Evolutionary conservation across 2,888 invertebrate genomes (phyloP).

Genomic region (Pheosia gnoma): DNA sequence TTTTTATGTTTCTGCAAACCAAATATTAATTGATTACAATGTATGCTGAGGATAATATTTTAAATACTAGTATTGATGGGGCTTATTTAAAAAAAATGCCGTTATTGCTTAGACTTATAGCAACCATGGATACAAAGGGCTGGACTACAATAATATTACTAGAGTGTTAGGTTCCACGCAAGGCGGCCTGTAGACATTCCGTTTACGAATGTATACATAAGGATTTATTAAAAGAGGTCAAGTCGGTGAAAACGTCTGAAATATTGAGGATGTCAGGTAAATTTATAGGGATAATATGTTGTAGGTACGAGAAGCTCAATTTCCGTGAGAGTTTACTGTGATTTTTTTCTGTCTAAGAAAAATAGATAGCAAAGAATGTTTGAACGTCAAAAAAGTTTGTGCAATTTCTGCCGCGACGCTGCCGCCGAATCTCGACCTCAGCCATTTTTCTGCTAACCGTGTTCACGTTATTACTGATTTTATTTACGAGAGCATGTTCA

Average conservation of each 20-base stretch:
- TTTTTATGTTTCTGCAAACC: too few species aligned
- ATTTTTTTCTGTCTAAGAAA: conserved; percentile 68
- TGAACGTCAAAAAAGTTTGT: conserved; percentile 43
- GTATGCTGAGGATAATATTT: too few species aligned
- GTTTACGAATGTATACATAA: conserved; percentile 46
- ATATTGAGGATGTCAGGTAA: conserved; percentile 79
- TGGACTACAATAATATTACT: conserved; percentile 40
- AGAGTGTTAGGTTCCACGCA: conserved; percentile 34
- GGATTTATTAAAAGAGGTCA: conserved; percentile 78
- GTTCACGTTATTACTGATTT: conserved; percentile 10
- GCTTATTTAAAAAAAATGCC: too few species aligned
- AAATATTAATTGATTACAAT: too few species aligned
- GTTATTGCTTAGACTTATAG: background rate
- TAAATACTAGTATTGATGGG: too few species aligned
- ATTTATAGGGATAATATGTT: conserved; percentile 82
- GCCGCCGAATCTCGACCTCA: conserved; percentile 23
- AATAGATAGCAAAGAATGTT: conserved; percentile 53
- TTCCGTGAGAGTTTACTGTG: conserved; percentile 69
- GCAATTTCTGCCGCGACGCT: conserved; percentile 33
- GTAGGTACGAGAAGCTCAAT: conserved; percentile 69
- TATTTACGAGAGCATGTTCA: conserved; percentile 4
- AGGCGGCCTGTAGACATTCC: conserved; percentile 41
- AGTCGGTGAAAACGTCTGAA: conserved; percentile 78
- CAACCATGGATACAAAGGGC: conserved; percentile 22
- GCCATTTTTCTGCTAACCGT: conserved; percentile 19